These are phyloP conservation scores for Cantharis rufa DNA, from an alignment of 2,888 invertebrate species.

Conservation along the genomic window DNA sequence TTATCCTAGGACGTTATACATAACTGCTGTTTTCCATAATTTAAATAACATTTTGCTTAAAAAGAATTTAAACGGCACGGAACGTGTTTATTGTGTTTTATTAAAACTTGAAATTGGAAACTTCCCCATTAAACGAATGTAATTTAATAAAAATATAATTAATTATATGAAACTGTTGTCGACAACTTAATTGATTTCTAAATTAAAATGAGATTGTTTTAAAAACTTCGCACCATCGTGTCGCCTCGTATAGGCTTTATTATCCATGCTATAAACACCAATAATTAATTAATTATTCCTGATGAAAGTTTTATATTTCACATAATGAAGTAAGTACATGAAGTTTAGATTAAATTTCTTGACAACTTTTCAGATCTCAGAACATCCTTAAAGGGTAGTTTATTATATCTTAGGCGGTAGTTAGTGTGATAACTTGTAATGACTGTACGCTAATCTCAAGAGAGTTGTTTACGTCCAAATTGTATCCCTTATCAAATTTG, in stretches of 20 bases:
- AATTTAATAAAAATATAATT: background rate
- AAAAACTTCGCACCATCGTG: background rate
- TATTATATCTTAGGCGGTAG: constrained; percentile 18
- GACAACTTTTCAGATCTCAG: background rate
- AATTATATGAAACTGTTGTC: background rate
- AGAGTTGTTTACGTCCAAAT: constrained; percentile 18
- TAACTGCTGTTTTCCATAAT: background rate
- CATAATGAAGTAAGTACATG: constrained; percentile 5
- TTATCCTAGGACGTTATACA: background rate
- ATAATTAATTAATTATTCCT: background rate
- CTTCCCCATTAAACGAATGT: background rate
- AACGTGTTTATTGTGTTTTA: background rate
- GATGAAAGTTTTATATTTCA: background rate
- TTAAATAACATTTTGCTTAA: background rate
- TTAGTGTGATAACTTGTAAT: constrained; percentile 17
- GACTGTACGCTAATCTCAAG: constrained; percentile 13
- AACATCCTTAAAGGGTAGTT: constrained; percentile 16
- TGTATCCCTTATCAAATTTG: constrained; percentile 16
- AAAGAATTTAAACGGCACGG: background rate
- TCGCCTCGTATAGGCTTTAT: background rate
- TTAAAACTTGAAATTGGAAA: background rate
- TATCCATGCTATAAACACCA: background rate
- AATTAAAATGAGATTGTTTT: background rate
- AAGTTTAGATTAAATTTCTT: constrained; percentile 22
- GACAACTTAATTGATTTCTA: background rate